These are phyloP conservation scores for Clostera curtula DNA, from an alignment of 2,888 invertebrate genomes.

Conservation along the genomic window DNA sequence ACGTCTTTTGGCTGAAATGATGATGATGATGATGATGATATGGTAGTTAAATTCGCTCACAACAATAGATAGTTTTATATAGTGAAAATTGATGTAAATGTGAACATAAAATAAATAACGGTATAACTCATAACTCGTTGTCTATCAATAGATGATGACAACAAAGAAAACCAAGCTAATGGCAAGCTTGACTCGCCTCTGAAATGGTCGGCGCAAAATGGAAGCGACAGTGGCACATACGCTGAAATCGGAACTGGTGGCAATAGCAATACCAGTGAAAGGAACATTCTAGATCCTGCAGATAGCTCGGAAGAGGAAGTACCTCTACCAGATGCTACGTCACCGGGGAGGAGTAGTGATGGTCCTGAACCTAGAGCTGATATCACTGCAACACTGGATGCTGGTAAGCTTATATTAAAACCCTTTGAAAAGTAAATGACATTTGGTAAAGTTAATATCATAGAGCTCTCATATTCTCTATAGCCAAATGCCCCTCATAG, in stretches of 20 bases:
- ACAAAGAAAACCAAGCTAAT: conserved; percentile 68
- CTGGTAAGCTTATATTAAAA: conserved; percentile 34
- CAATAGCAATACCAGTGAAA: conserved; percentile 58
- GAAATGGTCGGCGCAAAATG: conserved; percentile 65
- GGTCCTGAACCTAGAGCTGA: conserved; percentile 67
- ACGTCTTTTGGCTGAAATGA: no score
- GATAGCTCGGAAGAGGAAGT: conserved; percentile 70
- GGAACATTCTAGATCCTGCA: conserved; percentile 63
- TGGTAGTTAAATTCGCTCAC: no score
- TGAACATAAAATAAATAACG: no score
- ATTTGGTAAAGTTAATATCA: no score
- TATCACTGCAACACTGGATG: conserved; percentile 61
- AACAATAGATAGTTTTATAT: no score
- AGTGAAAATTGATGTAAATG: no score
- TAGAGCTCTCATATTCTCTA: no score
- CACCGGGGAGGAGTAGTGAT: conserved; percentile 65
- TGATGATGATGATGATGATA: no score
- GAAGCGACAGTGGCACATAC: conserved; percentile 69
- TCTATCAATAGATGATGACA: conserved; percentile 50
- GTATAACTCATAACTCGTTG: not conserved
- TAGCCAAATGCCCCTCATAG: no score
- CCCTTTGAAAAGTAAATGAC: not conserved
- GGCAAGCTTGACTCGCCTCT: conserved; percentile 66
- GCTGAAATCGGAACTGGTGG: conserved; percentile 67
- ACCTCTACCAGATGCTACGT: conserved; percentile 61